Evolutionary conservation across 2,113 vertebrate species (phyloP), one percentile per base, ranked within the genome.

Genomic region (Scomber scombrus): DNA sequence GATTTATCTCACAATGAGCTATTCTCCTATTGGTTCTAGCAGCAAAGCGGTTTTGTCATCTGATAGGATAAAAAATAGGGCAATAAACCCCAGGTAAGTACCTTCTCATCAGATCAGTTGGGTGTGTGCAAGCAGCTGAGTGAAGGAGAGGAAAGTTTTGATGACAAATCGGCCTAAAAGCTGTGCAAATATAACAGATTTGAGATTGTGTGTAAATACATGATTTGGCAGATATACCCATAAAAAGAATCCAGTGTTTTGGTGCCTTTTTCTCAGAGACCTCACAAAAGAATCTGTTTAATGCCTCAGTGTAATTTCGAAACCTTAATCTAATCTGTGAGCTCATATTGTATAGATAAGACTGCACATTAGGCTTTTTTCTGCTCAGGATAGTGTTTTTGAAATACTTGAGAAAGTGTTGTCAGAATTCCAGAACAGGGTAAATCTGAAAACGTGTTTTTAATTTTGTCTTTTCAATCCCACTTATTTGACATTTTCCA

Each of bases 1-100:
- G 74, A 82, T 92, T 80, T 88, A 69, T 85, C 40, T 80, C 65
- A 63, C 55, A 67, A 54, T 49, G 43, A 85, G 50, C 74, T 34
- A 23, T 65, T 77, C 60, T 61, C n/a, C 54, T 50, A 29, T 56
- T 61, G 50, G 55, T 76, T 55, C 31, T 4, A 63, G 50, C 13
- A 57, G 58, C 55, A 75, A 34, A 34, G 52, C 54, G 6, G 21
- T 52, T 74, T 34, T 70, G 67, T 82, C 65, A 85, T 81, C 34
- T 47, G 55, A 65, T 77, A 50, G 40, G 45, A 81, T 21, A 47
- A 70, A 61, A 75, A 79, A 56, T 15, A 51, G 13, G 40, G 31
- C 3, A 68, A 55, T 71, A 54, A 75, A 56, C 63, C 23, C 15
- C 31, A 77, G 78, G 67, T 69, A 73, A 73, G 46, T 46, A 56